These are phyloP conservation scores for Oreotrochilus melanogaster DNA, from an alignment of 2,113 vertebrate genomes.

Conservation along the genomic window DNA sequence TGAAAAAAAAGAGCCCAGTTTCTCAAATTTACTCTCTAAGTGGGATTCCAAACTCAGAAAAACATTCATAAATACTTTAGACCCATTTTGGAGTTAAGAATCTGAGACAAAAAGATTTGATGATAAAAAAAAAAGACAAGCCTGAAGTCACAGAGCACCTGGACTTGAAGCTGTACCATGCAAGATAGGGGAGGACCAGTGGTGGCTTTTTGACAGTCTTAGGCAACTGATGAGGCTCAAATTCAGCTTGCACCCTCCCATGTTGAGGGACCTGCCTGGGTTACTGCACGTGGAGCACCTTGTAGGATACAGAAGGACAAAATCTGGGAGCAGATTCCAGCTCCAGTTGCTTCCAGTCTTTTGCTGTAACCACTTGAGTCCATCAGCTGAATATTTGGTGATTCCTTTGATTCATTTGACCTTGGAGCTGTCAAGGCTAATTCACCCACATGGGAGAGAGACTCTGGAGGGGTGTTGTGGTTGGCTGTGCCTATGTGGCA, in stretches of 20 bases:
- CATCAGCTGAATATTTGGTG: neutral
- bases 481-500: accelerated
- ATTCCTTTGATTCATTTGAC: neutral
- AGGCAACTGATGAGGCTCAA: neutral
- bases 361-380: neutral
- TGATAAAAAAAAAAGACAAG: neutral
- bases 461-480: neutral
- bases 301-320: neutral
- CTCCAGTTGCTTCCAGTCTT: neutral
- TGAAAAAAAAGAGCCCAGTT: neutral
- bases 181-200: neutral
- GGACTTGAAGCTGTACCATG: neutral
- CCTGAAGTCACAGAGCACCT: neutral
- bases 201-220: neutral
- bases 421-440: neutral
- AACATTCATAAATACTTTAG: neutral
- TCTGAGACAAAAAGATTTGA: neutral
- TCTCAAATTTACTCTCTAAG: neutral
- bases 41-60: neutral
- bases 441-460: accelerated
- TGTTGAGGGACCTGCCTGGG: neutral
- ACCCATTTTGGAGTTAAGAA: neutral
- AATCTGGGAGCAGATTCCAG: neutral
- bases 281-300: accelerated
- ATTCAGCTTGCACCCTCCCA: neutral